These are phyloP conservation scores for Premnoplex brunnescens DNA, from an alignment of 2,797 vertebrate species.

Conservation along the genomic window DNA sequence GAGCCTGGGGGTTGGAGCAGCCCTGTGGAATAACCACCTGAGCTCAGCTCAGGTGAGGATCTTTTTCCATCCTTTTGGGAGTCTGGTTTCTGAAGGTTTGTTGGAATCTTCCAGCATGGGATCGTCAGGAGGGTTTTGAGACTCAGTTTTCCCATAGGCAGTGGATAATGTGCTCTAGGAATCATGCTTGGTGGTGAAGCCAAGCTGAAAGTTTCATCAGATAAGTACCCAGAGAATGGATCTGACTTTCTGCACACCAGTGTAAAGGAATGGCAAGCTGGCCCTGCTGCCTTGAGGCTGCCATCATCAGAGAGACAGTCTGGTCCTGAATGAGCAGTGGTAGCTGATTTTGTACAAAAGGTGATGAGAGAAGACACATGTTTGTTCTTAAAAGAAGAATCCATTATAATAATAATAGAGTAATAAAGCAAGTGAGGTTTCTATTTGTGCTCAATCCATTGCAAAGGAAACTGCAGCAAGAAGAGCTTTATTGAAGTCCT, in stretches of 20 bases:
- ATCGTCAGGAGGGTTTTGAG: not conserved
- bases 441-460: not conserved
- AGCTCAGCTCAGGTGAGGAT: not conserved
- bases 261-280: not conserved
- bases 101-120: not conserved
- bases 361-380: not conserved
- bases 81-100: not conserved
- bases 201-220: not conserved
- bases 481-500: not conserved
- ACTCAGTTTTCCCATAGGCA: not conserved
- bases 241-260: not conserved
- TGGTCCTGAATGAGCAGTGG: not conserved
- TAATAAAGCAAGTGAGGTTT: not conserved
- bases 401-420: not conserved
- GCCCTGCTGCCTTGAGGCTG: not conserved
- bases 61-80: not conserved
- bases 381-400: not conserved
- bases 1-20: not conserved
- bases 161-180: not conserved
- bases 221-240: not conserved
- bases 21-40: not conserved
- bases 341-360: not conserved
- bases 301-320: not conserved
- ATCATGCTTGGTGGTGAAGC: not conserved
- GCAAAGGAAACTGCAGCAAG: not conserved